phyloP scores from a whole-genome alignment of 2,888 invertebrate genomes.

The Autographa gamma region DNA sequence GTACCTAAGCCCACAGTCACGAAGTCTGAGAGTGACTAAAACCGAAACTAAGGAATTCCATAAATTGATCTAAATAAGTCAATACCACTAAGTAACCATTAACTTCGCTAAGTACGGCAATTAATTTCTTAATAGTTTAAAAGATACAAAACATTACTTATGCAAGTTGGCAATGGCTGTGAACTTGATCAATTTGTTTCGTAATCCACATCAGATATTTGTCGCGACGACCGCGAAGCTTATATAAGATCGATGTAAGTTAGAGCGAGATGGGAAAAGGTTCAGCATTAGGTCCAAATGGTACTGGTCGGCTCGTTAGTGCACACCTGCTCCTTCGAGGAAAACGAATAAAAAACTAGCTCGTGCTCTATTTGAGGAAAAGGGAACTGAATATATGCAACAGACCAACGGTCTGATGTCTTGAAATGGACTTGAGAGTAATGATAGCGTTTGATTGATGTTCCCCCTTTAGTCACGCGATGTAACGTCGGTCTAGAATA shows the following conservation, averaged over 20 bases:
- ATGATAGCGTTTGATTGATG: constrained; percentile 38
- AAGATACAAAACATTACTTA: constrained; percentile 20
- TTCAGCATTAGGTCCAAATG: constrained; percentile 37
- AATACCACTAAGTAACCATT: too few relatives aligned
- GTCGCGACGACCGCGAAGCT: constrained; percentile 8
- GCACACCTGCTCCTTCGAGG: constrained; percentile 56
- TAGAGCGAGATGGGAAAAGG: constrained; percentile 31
- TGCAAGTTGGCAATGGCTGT: constrained; percentile 37
- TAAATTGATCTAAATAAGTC: too few relatives aligned
- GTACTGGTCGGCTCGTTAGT: constrained; percentile 42
- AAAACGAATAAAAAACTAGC: constrained; percentile 46
- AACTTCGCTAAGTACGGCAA: too few relatives aligned
- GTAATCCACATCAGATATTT: constrained; percentile 27
- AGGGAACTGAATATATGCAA: constrained; percentile 31
- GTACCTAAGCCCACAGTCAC: too few relatives aligned
- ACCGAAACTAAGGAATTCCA: too few relatives aligned
- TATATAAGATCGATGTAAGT: constrained; percentile 23
- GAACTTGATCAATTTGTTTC: constrained; percentile 42
- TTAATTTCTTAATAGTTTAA: constrained; percentile 19
- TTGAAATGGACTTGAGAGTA: constrained; percentile 26
- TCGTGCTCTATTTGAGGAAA: constrained; percentile 46
- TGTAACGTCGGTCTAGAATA: constrained; percentile 6
- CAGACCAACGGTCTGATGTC: constrained; percentile 29
- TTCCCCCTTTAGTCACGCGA: constrained; percentile 20
- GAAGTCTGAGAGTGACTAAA: too few relatives aligned